These are phyloP conservation scores for Ctenopoma kingsleyae DNA, from an alignment of 2,797 vertebrate genomes.

Conservation along the genomic window DNA sequence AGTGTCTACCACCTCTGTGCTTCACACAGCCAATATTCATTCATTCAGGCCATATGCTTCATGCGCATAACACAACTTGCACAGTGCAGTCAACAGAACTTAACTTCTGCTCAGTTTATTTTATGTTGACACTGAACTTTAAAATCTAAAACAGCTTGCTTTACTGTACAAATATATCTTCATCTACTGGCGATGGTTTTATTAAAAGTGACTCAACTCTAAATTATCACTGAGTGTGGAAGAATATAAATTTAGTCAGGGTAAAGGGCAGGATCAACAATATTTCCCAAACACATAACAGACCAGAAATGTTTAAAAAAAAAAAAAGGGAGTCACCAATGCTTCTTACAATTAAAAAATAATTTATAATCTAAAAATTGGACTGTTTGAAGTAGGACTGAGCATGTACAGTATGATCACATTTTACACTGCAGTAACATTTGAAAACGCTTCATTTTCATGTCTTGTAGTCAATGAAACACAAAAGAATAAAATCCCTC, in stretches of 20 bases:
- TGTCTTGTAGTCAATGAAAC: conserved; percentile 5
- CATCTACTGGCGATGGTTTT: not conserved
- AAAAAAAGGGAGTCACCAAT: not conserved
- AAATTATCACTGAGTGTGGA: not conserved
- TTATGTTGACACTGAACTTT: not conserved
- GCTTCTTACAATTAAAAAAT: not conserved
- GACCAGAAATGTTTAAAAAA: not conserved
- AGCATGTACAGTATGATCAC: not conserved
- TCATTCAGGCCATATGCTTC: conserved; percentile 23
- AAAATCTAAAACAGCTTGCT: not conserved
- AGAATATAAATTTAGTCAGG: not conserved
- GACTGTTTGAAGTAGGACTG: not conserved
- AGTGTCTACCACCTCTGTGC: conserved; percentile 67
- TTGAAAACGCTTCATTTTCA: conserved; percentile 11
- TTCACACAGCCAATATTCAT: conserved; percentile 39
- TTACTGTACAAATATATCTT: not conserved
- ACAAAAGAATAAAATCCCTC: conserved; percentile 12
- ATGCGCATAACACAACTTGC: not conserved
- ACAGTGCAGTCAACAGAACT: not conserved
- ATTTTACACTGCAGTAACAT: conserved; percentile 5
- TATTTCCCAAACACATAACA: no score
- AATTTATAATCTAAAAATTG: not conserved
- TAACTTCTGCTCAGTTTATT: not conserved
- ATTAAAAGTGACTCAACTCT: not conserved
- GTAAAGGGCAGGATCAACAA: not conserved